Base-by-base conservation (phyloP, 2,888 invertebrate genomes). In the Himalopsyche anomala region DNA sequence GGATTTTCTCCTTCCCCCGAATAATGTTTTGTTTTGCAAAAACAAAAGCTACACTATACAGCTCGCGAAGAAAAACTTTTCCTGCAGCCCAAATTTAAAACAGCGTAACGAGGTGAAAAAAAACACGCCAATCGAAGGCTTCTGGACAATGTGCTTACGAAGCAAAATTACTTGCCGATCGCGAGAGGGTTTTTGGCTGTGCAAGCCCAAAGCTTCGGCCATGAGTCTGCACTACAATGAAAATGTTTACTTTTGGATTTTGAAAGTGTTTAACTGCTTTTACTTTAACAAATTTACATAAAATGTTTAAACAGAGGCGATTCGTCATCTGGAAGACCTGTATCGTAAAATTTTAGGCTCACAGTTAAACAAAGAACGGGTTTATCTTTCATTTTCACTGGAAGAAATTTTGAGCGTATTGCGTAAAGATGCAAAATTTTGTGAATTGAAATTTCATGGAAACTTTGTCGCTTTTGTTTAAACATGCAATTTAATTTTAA, bases 161-260 rank as follows among this genome's bases (percentile, higher is more conserved):
- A 74, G 28, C 74, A 74, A 74, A 74, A 74, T 74, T 12, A 74
- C 74, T 28, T 36, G 36, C 12, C 12, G 36, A 36, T 38, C 38
- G 28, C 36, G 17, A 19, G 81, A 12, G 54, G 40, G 19, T 38
- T 51, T 54, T 51, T 54, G 40, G 54, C 54, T 81, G 28, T 17
- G 55, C 51, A 80, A 36, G 19, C 80, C 19, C 17, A 80, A 81
- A 84, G 84, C 84, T 62, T 69, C 80, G 80, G 42, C 56, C 55
- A 12, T 74, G 28, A 74, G 74, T 74, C 74, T 74, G 74, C 74
- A 74, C 74, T 74, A 74, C 74, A 74, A 38, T 40, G 40, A 83
- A 85, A 85, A 83, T 85, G 85, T 85, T 85, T 85, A 85, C 85
- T 85, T 85, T 85, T 83, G 83, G 85, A 85, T 85, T 85, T 85